Conservation (phyloP, 2,888 invertebrate species). For the Latheticus oryzae region DNA sequence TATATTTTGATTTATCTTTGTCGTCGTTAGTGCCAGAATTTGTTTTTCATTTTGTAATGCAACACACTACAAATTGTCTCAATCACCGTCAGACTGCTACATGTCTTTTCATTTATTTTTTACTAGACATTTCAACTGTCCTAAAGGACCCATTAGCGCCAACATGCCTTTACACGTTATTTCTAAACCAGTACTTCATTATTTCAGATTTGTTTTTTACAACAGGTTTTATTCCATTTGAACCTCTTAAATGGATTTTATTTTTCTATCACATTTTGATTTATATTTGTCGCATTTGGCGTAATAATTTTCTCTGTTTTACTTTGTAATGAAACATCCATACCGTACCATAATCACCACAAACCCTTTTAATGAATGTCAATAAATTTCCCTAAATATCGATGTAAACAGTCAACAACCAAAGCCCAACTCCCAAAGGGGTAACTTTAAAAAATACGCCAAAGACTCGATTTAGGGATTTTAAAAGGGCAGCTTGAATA, state of each 20-base stretch:
- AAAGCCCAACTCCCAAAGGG: constrained; percentile 3
- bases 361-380: constrained; percentile 31
- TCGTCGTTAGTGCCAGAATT: constrained; percentile 15
- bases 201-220: too few species aligned
- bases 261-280: constrained; percentile 12
- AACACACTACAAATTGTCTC: too few species aligned
- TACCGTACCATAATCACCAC: constrained; percentile 14
- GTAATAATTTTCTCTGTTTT: constrained; percentile 25
- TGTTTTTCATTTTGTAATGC: too few species aligned
- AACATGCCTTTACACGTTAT: too few species aligned
- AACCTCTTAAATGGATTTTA: constrained; percentile 1
- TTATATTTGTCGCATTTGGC: constrained; percentile 9
- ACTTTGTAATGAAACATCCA: constrained; percentile 22
- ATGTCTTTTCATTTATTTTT: too few species aligned
- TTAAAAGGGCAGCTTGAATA: constrained; percentile 44
- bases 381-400: constrained; percentile 29
- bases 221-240: too few species aligned
- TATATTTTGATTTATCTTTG: constrained; percentile 34
- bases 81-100: too few species aligned
- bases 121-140: too few species aligned
- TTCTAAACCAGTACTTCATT: too few species aligned
- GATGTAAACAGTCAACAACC: constrained; percentile 28
- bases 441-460: constrained; percentile 22
- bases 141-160: too few species aligned
- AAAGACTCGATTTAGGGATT: constrained; percentile 8